phyloP scores from a whole-genome alignment of 2,113 vertebrate genomes.

The Menura novaehollandiae region DNA sequence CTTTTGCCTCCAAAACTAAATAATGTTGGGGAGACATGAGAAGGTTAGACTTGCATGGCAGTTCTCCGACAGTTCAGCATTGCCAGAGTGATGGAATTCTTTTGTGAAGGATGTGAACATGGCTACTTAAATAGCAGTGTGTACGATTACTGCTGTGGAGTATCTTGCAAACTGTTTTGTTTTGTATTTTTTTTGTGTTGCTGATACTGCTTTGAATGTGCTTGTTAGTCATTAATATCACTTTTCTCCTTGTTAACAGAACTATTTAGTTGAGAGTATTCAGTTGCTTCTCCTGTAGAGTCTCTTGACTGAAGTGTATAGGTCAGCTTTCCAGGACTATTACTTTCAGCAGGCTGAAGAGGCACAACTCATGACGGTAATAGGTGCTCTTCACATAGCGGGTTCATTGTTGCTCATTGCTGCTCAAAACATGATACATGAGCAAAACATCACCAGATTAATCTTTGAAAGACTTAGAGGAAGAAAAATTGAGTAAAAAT shows the following conservation, averaged over 20 bases:
- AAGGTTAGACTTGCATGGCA: neutral
- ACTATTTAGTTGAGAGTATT: neutral
- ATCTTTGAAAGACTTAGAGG: neutral
- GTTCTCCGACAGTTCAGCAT: neutral
- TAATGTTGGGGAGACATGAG: neutral
- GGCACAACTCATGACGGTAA: neutral
- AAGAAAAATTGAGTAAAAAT: neutral
- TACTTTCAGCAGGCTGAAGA: neutral
- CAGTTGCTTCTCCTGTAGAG: neutral
- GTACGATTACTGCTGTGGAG: neutral
- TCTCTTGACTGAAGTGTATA: neutral
- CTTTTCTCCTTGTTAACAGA: neutral
- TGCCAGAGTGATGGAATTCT: neutral
- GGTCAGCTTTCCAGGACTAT: neutral
- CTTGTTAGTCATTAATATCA: neutral
- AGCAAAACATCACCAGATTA: neutral
- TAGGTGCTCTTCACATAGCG: neutral
- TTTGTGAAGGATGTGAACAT: neutral
- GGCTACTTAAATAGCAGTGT: neutral
- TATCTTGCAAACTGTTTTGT: neutral
- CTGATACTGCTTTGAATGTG: accelerated
- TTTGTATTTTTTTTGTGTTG: neutral
- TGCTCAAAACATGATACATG: neutral
- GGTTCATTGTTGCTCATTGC: neutral
- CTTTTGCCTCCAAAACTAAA: neutral